These are phyloP conservation scores for Dinocampus coccinellae DNA, from an alignment of 2,888 invertebrate species.

Conservation along the genomic window DNA sequence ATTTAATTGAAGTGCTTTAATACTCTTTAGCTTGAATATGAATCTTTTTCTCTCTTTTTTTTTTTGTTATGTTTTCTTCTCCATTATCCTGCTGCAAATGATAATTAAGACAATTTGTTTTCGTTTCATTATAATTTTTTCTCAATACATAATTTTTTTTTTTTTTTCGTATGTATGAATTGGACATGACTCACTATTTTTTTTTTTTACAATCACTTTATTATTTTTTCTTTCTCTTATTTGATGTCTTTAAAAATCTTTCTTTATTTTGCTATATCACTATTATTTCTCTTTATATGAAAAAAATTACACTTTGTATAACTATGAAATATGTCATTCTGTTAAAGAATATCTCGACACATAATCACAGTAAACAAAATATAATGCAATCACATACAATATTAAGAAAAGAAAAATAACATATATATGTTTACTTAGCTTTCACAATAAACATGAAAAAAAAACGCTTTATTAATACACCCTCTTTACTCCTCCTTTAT, in stretches of 20 bases:
- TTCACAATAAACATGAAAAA: slow-evolving; percentile 46
- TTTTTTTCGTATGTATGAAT: slow-evolving; percentile 23
- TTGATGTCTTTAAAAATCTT: not conserved
- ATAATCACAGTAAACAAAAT: not conserved
- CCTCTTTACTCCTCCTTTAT: slow-evolving; percentile 33
- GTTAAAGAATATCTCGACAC: not conserved
- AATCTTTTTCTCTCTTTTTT: not conserved
- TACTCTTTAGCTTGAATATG: not conserved
- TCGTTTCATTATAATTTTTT: slow-evolving; percentile 15
- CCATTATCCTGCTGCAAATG: slow-evolving; percentile 20
- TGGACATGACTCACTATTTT: slow-evolving; percentile 36
- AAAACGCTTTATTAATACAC: slow-evolving; percentile 41
- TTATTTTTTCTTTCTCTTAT: slow-evolving; percentile 15
- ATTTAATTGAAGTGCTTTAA: slow-evolving; percentile 33
- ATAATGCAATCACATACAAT: not conserved
- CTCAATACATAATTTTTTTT: slow-evolving; percentile 11
- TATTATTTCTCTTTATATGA: not conserved
- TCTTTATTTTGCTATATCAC: not conserved
- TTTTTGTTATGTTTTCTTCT: not conserved
- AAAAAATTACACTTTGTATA: not conserved
- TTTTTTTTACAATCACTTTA: slow-evolving; percentile 35
- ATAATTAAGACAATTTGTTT: slow-evolving; percentile 17
- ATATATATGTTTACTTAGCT: slow-evolving; percentile 30
- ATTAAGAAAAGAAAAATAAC: not conserved
- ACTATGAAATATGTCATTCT: not conserved